phyloP scores from a whole-genome alignment of 1,140 invertebrate genomes.

The Littorina saxatilis region DNA sequence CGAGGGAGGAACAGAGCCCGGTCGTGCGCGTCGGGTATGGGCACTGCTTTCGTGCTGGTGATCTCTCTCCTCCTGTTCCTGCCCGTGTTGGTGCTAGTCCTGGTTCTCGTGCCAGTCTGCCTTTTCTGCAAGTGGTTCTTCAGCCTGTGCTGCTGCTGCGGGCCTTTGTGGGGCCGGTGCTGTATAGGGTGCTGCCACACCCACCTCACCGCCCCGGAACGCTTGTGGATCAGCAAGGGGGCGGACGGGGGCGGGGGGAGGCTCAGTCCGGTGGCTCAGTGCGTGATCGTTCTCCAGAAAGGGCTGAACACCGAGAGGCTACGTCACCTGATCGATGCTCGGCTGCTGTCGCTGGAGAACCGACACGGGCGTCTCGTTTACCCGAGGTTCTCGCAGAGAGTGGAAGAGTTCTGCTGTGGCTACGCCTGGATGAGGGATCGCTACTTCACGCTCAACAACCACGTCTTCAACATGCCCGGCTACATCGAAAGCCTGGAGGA shows the following conservation, averaged over 20 bases:
- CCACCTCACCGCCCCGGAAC: constrained; percentile 73
- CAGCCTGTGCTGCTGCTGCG: constrained; percentile 58
- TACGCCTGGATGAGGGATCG: constrained; percentile 78
- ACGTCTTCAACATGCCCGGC: constrained; percentile 76
- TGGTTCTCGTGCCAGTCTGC: constrained; percentile 70
- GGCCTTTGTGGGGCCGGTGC: constrained; percentile 50
- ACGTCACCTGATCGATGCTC: constrained; percentile 74
- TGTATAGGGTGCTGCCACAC: constrained; percentile 65
- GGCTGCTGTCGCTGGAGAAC: constrained; percentile 76
- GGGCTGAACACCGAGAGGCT: constrained; percentile 75
- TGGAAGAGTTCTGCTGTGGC: constrained; percentile 74
- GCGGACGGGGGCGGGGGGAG: constrained; percentile 60
- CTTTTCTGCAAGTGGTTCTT: constrained; percentile 69
- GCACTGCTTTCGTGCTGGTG: constrained; percentile 71
- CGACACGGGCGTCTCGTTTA: constrained; percentile 74
- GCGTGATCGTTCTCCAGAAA: constrained; percentile 77
- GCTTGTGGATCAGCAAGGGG: constrained; percentile 74
- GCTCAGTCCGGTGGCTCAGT: constrained; percentile 75
- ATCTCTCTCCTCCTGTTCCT: constrained; percentile 71
- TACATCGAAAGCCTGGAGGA: constrained; percentile 70
- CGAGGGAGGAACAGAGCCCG: constrained; percentile 66
- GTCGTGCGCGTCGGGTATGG: constrained; percentile 72
- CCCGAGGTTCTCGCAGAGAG: constrained; percentile 76
- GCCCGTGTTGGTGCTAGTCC: constrained; percentile 64
- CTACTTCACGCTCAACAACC: constrained; percentile 78